Base-by-base conservation (phyloP, 1,140 invertebrate species). In the Procambarus virginalis region DNA sequence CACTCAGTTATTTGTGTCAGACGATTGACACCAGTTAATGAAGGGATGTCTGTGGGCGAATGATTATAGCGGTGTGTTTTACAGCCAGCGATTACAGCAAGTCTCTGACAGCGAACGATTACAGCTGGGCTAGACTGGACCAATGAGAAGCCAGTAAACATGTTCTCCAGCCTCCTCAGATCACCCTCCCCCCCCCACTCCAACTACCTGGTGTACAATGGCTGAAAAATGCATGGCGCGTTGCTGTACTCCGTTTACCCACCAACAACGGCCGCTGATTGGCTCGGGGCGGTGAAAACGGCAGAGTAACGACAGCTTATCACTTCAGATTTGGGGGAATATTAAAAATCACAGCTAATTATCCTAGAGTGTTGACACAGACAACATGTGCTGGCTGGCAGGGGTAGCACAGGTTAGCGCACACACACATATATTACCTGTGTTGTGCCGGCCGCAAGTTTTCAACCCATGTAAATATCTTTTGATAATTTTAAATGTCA, bases 351-450 rank as follows among this genome's bases (percentile, higher is more conserved):
- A 68, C 58, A 79, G 84, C 73, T 86, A 86, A 86, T 86, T 86
- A 86, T 86, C 84, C 84, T 51, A 46, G 76, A 86, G 84, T 86
- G 84, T 86, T 86, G 84, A 86, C 84, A 86, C 68, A 76, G 77
- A 86, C 84, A 86, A 86, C 84, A 78, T 20, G 64, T 76, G 46
- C 76, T n/a, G 84, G 58, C 84, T 60, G 76, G 2, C 55, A 45
- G 75, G 34, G 75, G 58, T 75, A 17, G 58, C 68, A 49, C 73
- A 84, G 48, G 68, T n/a, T 55, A 8, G 51, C 51, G 12, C 51
- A 55, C 51, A 5, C 51, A 55, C 51, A 55, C 4, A 55, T 5
- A 55, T 5, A 55, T 12, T 34, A 4, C 51, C 8, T 12, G 55
- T 51, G 55, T 46, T 45, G 17, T 60, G 73, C 73, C 55, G 78